A percentile compares a stretch with the other conserved stretches of the same genome.
These are phyloP conservation scores for Trichomalopsis sarcophagae DNA, from an alignment of 1,140 invertebrate species.

Conservation along the genomic window DNA sequence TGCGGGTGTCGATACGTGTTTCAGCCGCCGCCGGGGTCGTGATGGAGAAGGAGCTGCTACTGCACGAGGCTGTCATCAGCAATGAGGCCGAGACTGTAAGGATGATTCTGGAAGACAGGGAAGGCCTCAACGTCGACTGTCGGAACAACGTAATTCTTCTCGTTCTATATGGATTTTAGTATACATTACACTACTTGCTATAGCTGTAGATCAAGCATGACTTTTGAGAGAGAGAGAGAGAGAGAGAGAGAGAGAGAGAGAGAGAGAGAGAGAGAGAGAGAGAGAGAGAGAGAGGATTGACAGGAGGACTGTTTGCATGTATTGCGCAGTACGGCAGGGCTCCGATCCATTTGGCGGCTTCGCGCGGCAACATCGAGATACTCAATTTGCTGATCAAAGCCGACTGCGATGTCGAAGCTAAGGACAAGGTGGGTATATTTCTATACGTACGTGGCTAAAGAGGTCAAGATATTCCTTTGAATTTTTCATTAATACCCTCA, in stretches of 20 bases:
- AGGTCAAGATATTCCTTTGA: neutral
- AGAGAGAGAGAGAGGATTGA: too few species aligned
- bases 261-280: too few species aligned
- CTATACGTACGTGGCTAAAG: neutral
- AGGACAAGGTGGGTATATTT: slow-evolving; percentile 80
- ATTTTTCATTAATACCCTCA: neutral
- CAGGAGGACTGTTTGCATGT: neutral
- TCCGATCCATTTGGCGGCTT: slow-evolving; percentile 86
- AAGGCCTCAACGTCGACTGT: slow-evolving; percentile 81
- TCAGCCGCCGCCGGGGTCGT: neutral
- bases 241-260: too few species aligned
- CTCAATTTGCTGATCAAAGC: slow-evolving; percentile 83
- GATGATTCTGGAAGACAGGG: slow-evolving; percentile 76
- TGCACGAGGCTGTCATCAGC: slow-evolving; percentile 85
- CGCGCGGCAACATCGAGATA: slow-evolving; percentile 83
- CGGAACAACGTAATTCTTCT: slow-evolving; percentile 81
- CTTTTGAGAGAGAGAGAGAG: neutral
- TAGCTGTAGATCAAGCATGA: neutral
- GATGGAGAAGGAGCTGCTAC: slow-evolving; percentile 79
- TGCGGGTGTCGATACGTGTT: neutral
- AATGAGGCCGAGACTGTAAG: slow-evolving; percentile 81
- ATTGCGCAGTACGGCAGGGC: slow-evolving; percentile 81
- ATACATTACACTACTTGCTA: neutral
- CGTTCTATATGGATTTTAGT: neutral
- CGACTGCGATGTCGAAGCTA: slow-evolving; percentile 85